A percentile compares a stretch with the other conserved stretches of the same genome.
These are phyloP conservation scores for Cavia porcellus DNA, from an alignment of 2,113 vertebrate genomes.

Conservation along the genomic window DNA sequence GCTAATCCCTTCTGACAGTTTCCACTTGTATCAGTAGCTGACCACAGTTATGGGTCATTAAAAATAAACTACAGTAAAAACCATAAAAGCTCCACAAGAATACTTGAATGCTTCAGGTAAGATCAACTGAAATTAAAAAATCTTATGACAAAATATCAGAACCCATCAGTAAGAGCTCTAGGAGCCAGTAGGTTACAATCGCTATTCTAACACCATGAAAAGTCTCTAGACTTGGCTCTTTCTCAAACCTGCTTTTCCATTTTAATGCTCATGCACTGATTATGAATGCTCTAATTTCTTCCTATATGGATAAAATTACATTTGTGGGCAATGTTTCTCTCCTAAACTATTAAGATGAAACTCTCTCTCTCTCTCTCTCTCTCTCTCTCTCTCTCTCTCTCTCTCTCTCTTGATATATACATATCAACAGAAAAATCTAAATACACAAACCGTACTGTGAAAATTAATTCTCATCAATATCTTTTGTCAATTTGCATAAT, in stretches of 20 bases:
- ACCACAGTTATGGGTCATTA: background rate
- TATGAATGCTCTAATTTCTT: background rate
- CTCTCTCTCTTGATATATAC: too few species aligned
- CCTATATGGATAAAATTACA: background rate
- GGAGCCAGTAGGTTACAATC: background rate
- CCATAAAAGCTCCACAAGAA: background rate
- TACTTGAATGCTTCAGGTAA: background rate
- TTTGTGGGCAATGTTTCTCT: background rate
- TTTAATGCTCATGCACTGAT: background rate
- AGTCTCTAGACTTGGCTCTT: background rate
- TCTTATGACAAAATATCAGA: background rate
- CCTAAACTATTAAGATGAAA: background rate
- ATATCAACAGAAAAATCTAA: background rate
- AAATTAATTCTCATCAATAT: constrained; percentile 17
- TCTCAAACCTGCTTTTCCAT: background rate
- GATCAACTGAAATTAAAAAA: background rate
- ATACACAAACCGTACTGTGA: background rate
- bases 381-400: too few species aligned
- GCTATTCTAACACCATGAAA: background rate
- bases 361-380: too few species aligned
- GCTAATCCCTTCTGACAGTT: background rate
- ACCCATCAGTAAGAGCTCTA: background rate
- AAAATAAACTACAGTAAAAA: background rate
- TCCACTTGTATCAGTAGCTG: background rate
- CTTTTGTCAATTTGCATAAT: background rate